Evolutionary conservation across 2,113 vertebrate genomes (phyloP), one percentile per base, ranked within the genome.

Genomic region (Melanerpes formicivorus): DNA sequence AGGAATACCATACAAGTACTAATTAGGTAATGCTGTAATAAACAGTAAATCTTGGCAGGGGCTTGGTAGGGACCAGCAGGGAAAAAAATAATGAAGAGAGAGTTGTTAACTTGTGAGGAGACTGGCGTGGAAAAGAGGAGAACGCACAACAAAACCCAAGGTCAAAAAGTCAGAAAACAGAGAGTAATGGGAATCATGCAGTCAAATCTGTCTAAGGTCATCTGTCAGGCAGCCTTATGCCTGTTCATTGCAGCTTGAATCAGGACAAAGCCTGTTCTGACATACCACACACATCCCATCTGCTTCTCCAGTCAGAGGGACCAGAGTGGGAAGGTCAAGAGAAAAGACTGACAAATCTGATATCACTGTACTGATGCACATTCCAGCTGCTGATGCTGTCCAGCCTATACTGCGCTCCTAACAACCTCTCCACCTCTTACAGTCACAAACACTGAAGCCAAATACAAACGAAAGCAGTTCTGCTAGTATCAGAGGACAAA

Each of bases 311-410:
- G 64, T 9, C 59, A 66, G 70, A 56, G 18, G 29, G 30, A 56
- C 21, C 25, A 29, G 69, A 19, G 25, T 21, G n/a, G 63, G 18
- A 29, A 32, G 26, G 40, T 25, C 25, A 26, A 9, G 9, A 0
- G 1, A 56, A 34, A 1, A 0, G 15, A 48, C 1, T 0, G 7
- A 56, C 75, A 30, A 32, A 23, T 9, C 10, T 30, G 59, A 32
- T 66, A 18, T 37, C 32, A 9, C 63, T 15, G 40, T 14, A 56
- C 19, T n/a, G 42, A 37, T 26, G 40, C 18, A 44, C 22, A 14
- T 14, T 66, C 18, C 84, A 48, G 42, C 42, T 44, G 42, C 42
- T 44, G 42, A 44, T 44, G 42, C 42, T 44, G 42, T 16, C 42
- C 42, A 44, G 15, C 15, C 42, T 46, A 37, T 32, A 32, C 75